Base-by-base conservation (phyloP, 2,113 vertebrate genomes). In the Aepyceros melampus region DNA sequence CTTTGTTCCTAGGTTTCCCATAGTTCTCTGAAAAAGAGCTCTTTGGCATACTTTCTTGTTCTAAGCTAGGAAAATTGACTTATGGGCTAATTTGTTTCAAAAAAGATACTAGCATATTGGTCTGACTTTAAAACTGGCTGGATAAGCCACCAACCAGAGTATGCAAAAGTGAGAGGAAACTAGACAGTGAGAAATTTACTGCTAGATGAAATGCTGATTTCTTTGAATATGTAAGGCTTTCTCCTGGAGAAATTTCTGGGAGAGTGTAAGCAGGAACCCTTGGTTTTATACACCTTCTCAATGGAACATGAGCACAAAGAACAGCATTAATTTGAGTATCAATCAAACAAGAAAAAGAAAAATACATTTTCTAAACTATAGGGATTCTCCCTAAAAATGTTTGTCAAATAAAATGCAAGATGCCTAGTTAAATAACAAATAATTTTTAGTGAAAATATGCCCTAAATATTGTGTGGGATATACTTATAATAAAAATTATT, bases 21-120 rank as follows among this genome's bases (percentile, higher is more conserved):
- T 9, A 5, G 43, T 62, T 74, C 12, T 67, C 79, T 2, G 84
- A 76, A 89, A 97, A 79, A 97, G 29, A 96, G 82, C 81, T 10
- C 4, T 95, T 96, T 60, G 21, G 40, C 86, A 92, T 89, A 58
- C 15, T 95, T 3, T 95, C 95, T 93, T 27, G 55, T 56, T 47
- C 33, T 2, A 89, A 3, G 1, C 2, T 56, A 97, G 94, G 8
- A 97, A 89, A 40, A 62, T 55, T 96, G 25, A 76, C 71, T 96
- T 94, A 67, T 31, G 17, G n/a, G 14, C 10, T 60, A 19, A 74
- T 15, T 97, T 92, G n/a, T 92, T 97, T 96, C 62, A 97, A 96
- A 89, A 84, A 91, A 76, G 96, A 94, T 71, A 74, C 43, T 56
- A 92, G 79, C 7, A 43, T 87, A 95, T 93, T 93, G 55, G 76